Evolutionary conservation across 2,888 invertebrate species (phyloP).

Genomic region (Pollenia amentaria): DNA sequence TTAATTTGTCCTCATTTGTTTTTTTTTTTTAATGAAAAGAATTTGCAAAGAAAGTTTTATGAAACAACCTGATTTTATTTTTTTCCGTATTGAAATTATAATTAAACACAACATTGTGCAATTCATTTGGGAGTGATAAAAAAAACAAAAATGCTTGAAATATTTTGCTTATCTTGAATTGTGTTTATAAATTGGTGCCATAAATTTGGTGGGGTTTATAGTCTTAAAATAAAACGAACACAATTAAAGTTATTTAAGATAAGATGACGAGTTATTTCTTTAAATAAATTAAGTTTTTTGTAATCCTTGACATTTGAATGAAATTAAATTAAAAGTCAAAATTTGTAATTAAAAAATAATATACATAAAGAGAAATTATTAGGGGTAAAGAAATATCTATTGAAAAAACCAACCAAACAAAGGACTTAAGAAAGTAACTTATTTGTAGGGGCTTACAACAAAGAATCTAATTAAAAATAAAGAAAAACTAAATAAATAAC

Average conservation of each 20-base stretch:
- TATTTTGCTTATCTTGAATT: constrained; percentile 10
- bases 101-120: not conserved
- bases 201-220: constrained; percentile 3
- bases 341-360: not conserved
- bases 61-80: not conserved
- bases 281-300: constrained; percentile 14
- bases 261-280: not conserved
- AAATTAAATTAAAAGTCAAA: not conserved
- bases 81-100: not conserved
- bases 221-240: not conserved
- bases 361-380: too few species aligned
- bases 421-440: not conserved
- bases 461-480: too few species aligned
- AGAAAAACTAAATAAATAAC: too few species aligned
- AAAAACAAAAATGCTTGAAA: not conserved
- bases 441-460: not conserved
- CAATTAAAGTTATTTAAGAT: constrained; percentile 36
- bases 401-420: not conserved
- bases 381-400: too few species aligned
- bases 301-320: constrained; percentile 28
- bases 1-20: not conserved
- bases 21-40: not conserved
- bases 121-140: not conserved
- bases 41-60: constrained; percentile 42
- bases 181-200: not conserved